phyloP scores from a whole-genome alignment of 2,113 vertebrate species.

The Coregonus clupeaformis region DNA sequence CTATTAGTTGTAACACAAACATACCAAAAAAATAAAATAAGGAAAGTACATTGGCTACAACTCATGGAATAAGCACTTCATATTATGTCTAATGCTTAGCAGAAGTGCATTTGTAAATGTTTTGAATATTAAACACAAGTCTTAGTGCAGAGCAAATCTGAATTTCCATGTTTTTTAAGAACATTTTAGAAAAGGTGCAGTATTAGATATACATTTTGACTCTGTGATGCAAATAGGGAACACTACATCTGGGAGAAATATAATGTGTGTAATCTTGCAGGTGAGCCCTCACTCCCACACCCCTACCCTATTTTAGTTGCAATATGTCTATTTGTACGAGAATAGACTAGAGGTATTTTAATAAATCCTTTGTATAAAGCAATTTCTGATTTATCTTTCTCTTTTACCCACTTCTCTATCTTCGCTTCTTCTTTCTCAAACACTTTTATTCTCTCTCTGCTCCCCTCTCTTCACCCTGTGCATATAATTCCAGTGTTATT shows the following conservation, averaged over 20 bases:
- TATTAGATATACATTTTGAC: constrained; percentile 6
- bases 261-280: constrained; percentile 50
- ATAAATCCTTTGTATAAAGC: constrained; percentile 56
- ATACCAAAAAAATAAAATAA: neutral
- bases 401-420: constrained; percentile 27
- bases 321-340: constrained; percentile 46
- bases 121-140: neutral
- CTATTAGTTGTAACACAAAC: neutral
- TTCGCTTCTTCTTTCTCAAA: neutral
- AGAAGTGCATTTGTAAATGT: neutral
- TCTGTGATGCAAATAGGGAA: constrained; percentile 61
- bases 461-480: constrained; percentile 19
- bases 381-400: constrained; percentile 63
- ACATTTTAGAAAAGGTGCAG: constrained; percentile 22
- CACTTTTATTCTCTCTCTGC: constrained; percentile 12
- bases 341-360: constrained; percentile 52
- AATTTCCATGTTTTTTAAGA: constrained; percentile 22
- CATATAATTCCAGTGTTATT: constrained; percentile 49
- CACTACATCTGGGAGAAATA: constrained; percentile 44
- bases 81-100: neutral
- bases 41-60: neutral
- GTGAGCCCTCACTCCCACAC: constrained; percentile 37
- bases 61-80: neutral
- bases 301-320: constrained; percentile 46
- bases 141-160: neutral